Base-by-base conservation (phyloP, 2,113 vertebrate genomes). In the Pardalotus punctatus region DNA sequence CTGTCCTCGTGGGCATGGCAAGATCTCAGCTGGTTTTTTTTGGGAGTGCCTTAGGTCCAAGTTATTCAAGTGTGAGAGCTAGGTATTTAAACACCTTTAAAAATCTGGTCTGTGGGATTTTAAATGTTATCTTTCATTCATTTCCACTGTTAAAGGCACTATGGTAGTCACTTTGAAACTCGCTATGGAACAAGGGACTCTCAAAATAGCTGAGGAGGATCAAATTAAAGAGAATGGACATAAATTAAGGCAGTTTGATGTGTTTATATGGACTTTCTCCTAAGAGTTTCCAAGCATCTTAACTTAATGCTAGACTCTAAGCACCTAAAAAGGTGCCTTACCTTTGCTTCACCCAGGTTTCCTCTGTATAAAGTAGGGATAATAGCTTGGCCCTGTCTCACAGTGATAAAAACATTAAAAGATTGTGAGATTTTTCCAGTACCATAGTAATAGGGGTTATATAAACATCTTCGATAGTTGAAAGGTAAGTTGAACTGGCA, bases 401-500 rank as follows among this genome's bases (percentile, higher is more conserved):
- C 16, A 53, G 80, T 73, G 92, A 95, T 93, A 94, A 94, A 93
- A 93, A 86, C 64, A 88, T 90, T 94, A 86, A 86, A 93, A 78
- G 85, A 81, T 56, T 36, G 60, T 20, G 51, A 90, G 71, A 62
- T 57, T 45, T 93, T 78, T 13, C 45, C 28, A 51, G 24, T 56
- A 27, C 69, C 53, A 31, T 65, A 35, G 61, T 95, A 96, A 93
- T 94, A 86, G 77, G 47, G 56, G 43, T 87, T 93, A 16, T 92
- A 93, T 90, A 92, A 96, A 92, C 72, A 92, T 79, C 92, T 93
- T 60, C 86, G 87, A 81, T 51, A 92, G 86, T 69, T 5, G 10
- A 64, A 81, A 87, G 91, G 79, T 86, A 95, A 72, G 77, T 86
- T 96, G 83, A 94, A 88, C 79, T 90, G 81, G 64, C 36, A 86